Base-by-base conservation (phyloP, 2,797 vertebrate species). In the Xyrichtys novacula region DNA sequence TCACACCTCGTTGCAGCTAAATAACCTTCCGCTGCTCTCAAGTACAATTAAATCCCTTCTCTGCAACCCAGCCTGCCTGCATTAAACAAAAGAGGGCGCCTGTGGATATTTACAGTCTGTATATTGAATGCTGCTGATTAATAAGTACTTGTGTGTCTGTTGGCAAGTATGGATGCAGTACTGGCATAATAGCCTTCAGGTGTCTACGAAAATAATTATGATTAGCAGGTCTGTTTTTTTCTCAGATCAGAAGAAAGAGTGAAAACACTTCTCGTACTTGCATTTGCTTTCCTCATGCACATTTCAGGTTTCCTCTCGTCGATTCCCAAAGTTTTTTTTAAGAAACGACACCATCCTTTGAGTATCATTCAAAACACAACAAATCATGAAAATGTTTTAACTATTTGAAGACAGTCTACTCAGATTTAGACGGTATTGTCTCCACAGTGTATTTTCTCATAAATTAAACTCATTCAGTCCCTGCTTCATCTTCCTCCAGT, bases 11-110 rank as follows among this genome's bases (percentile, higher is more conserved):
- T 67, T 26, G 58, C 79, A 63, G 84, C 87, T 79, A 88, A 90
- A 92, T 89, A 91, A 90, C 90, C 92, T 91, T 88, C 88, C 84
- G 44, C 71, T 54, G 73, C 88, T 88, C 89, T 92, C 87, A 84
- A 91, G 90, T 92, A 90, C 90, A 93, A 93, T 93, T 93, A 92
- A 88, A 87, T 85, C 81, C 80, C 78, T 81, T 85, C 74, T 86
- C 75, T 71, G 72, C 77, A 67, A 71, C 80, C 80, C 78, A 23
- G 79, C 80, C 78, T 11, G 65, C 72, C 76, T 77, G 84, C 69
- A 65, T 84, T 76, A 78, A 85, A 91, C 87, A 89, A 84, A 90
- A 68, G 67, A 83, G 56, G 68, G 75, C 36, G 87, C 88, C 85
- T 66, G 80, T 89, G 84, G 87, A 89, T 90, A 85, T 90, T 89